Evolutionary conservation across 1,140 invertebrate genomes (phyloP), one percentile per base, ranked within the genome.

Genomic region (Drosophila biarmipes): DNA sequence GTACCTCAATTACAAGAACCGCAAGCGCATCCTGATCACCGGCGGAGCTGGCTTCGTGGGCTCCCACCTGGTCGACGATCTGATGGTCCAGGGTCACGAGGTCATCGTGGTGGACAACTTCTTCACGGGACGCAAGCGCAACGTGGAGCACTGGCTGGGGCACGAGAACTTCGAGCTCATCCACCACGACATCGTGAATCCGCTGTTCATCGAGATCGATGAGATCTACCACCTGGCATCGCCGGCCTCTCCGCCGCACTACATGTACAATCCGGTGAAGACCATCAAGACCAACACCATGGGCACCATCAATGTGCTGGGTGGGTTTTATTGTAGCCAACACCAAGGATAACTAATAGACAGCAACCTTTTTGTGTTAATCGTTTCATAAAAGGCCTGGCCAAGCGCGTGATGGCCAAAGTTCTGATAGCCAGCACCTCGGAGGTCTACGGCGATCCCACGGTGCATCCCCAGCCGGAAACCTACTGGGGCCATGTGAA

Each of bases 251-350:
- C 99, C 99, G 45, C 98, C 98, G 2, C 98, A 99, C 93, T 99
- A 99, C 90, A 99, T 99, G 99, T 96, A 98, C 81, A 99, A 99
- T 94, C 99, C 99, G 35, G 98, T 99, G 0, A 99, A 99, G 93
- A 99, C 99, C 17, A 98, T 99, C 59, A 99, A 99, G 92, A 99
- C 99, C 2, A 99, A 99, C 92, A 99, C 98, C 15, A 94, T 99
- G 91, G 91, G 91, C 37, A 99, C 99, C n/a, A 99, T 99, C 73
- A 99, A 99, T 93, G 97, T 99, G 94, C 93, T 99, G 73, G 98
- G 46, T 49, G 11, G 21, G n/a, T 48, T 29, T 29, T 29, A 29
- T 29, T 29, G 8, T 29, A 29, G 8, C 29, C 7, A 8, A 24
- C 24, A 24, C 24, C 24, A 24, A 5, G 5, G 24, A 24, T 24